A percentile compares a stretch with the other conserved stretches of the same genome.
These are phyloP conservation scores for Crocidura indochinensis DNA, from an alignment of 2,797 vertebrate genomes.

Conservation along the genomic window DNA sequence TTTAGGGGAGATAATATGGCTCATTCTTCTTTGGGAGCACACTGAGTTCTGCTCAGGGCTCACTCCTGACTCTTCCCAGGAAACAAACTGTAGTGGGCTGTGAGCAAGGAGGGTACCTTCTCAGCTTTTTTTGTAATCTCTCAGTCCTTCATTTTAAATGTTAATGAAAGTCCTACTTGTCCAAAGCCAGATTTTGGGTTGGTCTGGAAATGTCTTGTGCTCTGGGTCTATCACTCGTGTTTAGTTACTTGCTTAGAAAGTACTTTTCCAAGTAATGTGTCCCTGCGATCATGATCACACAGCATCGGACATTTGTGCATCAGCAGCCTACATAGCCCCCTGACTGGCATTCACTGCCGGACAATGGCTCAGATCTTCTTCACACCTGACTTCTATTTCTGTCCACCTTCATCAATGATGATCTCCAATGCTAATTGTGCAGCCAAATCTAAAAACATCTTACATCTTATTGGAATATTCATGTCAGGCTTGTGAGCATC, in stretches of 20 bases:
- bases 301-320: slow-evolving; percentile 31
- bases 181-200: slow-evolving; percentile 1
- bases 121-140: too few species aligned
- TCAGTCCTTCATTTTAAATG: not conserved
- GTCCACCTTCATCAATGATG: not conserved
- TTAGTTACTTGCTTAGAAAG: slow-evolving; percentile 33
- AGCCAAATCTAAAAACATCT: slow-evolving; percentile 32
- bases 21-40: not conserved
- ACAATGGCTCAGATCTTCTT: not conserved
- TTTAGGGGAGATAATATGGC: not conserved
- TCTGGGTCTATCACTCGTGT: not conserved
- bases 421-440: slow-evolving; percentile 51
- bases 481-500: not conserved
- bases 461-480: slow-evolving; percentile 3
- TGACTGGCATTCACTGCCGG: slow-evolving; percentile 13
- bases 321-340: not conserved
- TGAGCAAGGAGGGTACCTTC: too few species aligned
- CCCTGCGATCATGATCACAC: slow-evolving; percentile 28
- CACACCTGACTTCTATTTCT: slow-evolving; percentile 59
- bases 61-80: too few species aligned
- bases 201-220: not conserved
- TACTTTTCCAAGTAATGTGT: slow-evolving; percentile 35
- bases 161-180: slow-evolving; percentile 33
- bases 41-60: too few species aligned
- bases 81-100: too few species aligned